Evolutionary conservation across 2,888 invertebrate species (phyloP).

Genomic region (Tachina lurida): DNA sequence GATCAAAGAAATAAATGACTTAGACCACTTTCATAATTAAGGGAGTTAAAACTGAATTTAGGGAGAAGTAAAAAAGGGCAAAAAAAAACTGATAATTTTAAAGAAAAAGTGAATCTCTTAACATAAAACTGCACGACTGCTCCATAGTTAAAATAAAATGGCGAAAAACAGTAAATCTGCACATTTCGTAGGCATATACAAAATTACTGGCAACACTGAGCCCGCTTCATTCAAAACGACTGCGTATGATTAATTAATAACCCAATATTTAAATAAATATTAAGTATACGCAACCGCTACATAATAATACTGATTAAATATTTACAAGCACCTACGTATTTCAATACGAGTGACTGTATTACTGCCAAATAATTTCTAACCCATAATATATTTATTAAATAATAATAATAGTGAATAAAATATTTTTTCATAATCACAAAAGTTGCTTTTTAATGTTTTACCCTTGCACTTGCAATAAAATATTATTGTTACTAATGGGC

Average conservation of each 20-base stretch:
- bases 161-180: too few species aligned
- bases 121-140: too few species aligned
- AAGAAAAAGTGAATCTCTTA: too few species aligned
- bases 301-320: constrained; percentile 6
- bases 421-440: constrained; percentile 4
- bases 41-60: too few species aligned
- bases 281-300: constrained; percentile 24
- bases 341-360: not conserved
- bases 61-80: too few species aligned
- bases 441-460: not conserved
- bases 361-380: not conserved
- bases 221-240: too few species aligned
- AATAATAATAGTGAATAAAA: not conserved
- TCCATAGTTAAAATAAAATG: too few species aligned
- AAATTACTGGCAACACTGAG: not conserved
- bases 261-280: not conserved
- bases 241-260: constrained; percentile 16
- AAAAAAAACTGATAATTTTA: too few species aligned
- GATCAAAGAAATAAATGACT: too few species aligned
- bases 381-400: constrained; percentile 15
- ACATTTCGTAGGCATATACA: not conserved
- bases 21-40: too few species aligned
- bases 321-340: not conserved
- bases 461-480: not conserved
- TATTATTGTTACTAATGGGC: constrained; percentile 13